Base-by-base conservation (phyloP, 2,797 vertebrate species). In the Anguilla anguilla region DNA sequence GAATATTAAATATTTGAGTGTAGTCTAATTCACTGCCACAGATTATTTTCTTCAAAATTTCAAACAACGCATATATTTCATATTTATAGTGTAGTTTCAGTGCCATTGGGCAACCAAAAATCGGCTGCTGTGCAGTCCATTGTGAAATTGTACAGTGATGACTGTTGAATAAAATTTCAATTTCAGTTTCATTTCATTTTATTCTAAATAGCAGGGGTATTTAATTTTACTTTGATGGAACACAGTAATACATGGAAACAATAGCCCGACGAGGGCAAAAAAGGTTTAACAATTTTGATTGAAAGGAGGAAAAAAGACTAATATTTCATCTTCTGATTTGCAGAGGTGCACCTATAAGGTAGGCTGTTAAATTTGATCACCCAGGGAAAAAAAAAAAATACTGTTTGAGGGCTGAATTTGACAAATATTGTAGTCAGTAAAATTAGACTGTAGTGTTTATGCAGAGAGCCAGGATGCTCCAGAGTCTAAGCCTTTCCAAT, bases 401-500 rank as follows among this genome's bases (percentile, higher is more conserved):
- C 85, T 87, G 87, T 88, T 89, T 82, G 85, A 85, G 93, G 93
- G 94, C 94, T 94, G 92, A 85, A 89, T 92, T 89, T 91, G 93
- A 93, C 92, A 93, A 94, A 91, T 87, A 90, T 91, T 90, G 7
- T 87, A 95, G 90, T 93, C 93, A 51, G 92, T 94, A 89, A 95
- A 94, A 96, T 95, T 91, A 94, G 94, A 95, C 92, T 93, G 88
- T 88, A 6, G 49, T 93, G 94, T 96, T 96, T 95, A 95, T 96
- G 94, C 93, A 93, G 93, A 92, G 95, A 94, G 93, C 92, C 93
- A 90, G 91, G 93, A 94, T 93, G 93, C 94, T 95, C 91, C 90
- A 90, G 90, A 91, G 92, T 93, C 94, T 96, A 96, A 96, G 94
- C 95, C 95, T 93, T 93, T 90, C 93, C 95, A 95, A 95, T 95